Base-by-base conservation (phyloP, 1,140 invertebrate genomes). In the Pygmarrhopalites habei region DNA sequence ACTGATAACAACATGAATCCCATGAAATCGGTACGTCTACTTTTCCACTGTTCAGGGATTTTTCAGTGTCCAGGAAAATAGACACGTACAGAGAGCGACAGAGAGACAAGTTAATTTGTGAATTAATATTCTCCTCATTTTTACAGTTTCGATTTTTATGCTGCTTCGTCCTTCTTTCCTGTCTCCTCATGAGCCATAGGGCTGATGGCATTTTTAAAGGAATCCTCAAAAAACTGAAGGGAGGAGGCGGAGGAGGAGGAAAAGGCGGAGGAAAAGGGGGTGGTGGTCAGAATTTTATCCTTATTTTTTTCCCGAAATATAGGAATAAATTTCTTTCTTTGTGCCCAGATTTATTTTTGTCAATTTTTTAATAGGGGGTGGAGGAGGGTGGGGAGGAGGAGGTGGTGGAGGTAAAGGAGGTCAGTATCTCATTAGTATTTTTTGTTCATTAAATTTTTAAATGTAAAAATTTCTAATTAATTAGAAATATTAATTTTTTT, bases 131-230 rank as follows among this genome's bases (percentile, higher is more conserved):
- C 4, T 5, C 44, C 5, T n/a, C n/a, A 10, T n/a, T 46, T 46
- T 5, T 46, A 17, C n/a, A 46, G 44, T 46, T n/a, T 21, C 44
- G 5, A 46, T 46, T 10, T 46, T 5, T n/a, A 5, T n/a, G 5
- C 5, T 46, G 44, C 44, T n/a, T 46, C 21, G 15, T 46, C 19
- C n/a, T 46, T 4, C 4, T 46, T n/a, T 46, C 44, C n/a, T 17
- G 44, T n/a, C 44, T 46, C n/a, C 19, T 46, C 4, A 46, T 46
- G 44, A 21, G 15, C 15, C 44, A 46, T 46, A 17, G 21, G 4
- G 44, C 44, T 46, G 44, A 46, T 46, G 44, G 44, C 4, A 46
- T 46, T 21, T 46, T 46, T 5, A 46, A 46, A 46, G 44, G 44
- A 46, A 5, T 46, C 19, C 21, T 46, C 15, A 46, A n/a, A 19